Evolutionary conservation across 1,140 invertebrate genomes (phyloP).

Genomic region (Achatina immaculata): DNA sequence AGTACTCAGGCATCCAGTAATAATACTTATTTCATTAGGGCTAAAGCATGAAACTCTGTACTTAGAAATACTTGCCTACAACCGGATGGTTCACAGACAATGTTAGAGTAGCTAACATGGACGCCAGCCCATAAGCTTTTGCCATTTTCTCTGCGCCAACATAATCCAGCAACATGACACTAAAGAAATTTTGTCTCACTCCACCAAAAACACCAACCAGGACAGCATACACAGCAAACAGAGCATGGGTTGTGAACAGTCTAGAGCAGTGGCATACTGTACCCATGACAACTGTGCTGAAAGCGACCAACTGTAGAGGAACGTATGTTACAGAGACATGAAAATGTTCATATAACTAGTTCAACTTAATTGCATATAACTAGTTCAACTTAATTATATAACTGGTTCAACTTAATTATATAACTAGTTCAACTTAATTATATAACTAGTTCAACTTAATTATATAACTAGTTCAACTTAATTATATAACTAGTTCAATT

Average conservation of each 20-base stretch:
- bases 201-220: conserved; percentile 44
- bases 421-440: neutral
- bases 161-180: conserved; percentile 41
- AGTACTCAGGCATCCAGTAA: too few relatives aligned
- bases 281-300: conserved; percentile 7
- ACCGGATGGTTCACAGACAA: neutral
- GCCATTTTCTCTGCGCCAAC: conserved; percentile 40
- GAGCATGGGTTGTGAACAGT: conserved; percentile 28
- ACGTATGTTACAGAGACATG: neutral
- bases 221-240: conserved; percentile 35
- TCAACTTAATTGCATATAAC: neutral
- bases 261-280: neutral
- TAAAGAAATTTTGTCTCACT: conserved; percentile 37
- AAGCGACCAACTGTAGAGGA: conserved; percentile 1
- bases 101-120: neutral
- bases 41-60: too few relatives aligned
- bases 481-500: neutral
- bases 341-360: neutral
- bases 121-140: conserved; percentile 32
- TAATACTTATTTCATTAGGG: too few relatives aligned
- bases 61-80: neutral
- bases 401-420: neutral
- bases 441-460: neutral
- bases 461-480: neutral
- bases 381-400: neutral